Base-by-base conservation (phyloP, 1,140 invertebrate species). In the Tetramorium alpestre region DNA sequence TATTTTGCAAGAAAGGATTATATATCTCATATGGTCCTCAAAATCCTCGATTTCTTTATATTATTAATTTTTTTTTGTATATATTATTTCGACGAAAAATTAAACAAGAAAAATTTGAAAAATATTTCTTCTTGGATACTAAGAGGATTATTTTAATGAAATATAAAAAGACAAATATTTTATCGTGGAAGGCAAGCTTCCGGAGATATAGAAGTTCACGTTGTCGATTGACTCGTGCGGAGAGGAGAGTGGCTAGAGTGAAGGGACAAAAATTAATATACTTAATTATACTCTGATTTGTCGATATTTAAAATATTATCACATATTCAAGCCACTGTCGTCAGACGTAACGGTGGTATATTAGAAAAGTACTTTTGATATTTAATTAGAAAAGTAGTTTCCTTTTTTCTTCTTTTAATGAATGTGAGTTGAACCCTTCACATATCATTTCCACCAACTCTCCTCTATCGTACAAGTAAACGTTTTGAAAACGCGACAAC, bases 161-260 rank as follows among this genome's bases (percentile, higher is more conserved):
- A 78, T 25, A 11, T 47, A 25, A 51, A 33, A 54, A 54, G 5
- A 18, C 8, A 6, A 70, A 1, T 16, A 22, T 69, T 47, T 49
- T 8, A 28, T 70, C 8, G 10, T 33, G 18, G 16, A 8, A 70
- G 13, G 58, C 13, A 22, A 22, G 38, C 11, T 54, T 13, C 6
- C 7, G 64, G 13, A 16, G 8, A 47, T 67, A 81, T 70, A 44
- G 2, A 56, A 56, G 28, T 81, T 78, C n/a, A 4, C 58, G 18
- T 62, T 38, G 44, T 78, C 47, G 25, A 81, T 16, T 69, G 13
- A 7, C 22, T 56, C 22, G 49, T n/a, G 49, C 44, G 22, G 6
- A 70, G 65, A 69, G 78, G 51, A 70, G 65, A 56, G 38, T 81
- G 10, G 65, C 47, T 70, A 70, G 78, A 81, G 3, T 13, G 11